Base-by-base conservation (phyloP, 2,888 invertebrate genomes). In the Dicranocentrus wangi region DNA sequence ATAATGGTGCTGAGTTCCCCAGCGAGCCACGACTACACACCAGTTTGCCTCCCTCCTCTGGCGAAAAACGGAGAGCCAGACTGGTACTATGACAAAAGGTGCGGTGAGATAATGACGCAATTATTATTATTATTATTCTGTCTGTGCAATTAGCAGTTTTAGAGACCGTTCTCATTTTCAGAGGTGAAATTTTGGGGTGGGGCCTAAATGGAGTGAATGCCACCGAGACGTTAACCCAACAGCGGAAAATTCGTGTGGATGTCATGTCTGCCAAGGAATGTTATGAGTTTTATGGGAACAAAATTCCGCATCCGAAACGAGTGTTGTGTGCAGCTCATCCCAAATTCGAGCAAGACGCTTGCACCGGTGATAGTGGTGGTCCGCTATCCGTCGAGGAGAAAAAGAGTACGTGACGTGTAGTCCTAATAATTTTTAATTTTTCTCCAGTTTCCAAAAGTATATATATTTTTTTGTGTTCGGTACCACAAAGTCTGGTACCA, bases 311-410 rank as follows among this genome's bases (percentile, higher is more conserved):
- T 19, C 53, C 82, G n/a, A 76, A 81, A 43, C 53, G 85, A 53
- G 84, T 85, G 82, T 32, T 84, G 72, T 84, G 84, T 58, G 85
- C 85, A 5, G 85, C 83, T 1, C 82, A 82, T 60, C n/a, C n/a
- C 13, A 81, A 69, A 5, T 83, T 81, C 3, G 79, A 73, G 17
- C 58, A 71, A 19, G 85, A 83, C 66, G 71, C 82, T 23, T 85
- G 85, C 61, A 61, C 80, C 53, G 83, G 68, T 7, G 68, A 68
- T 19, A 66, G 66, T 47, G 66, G 66, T 17, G 84, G 83, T 8
- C 84, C 84, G 7, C 21, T 84, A 2, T 43, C 82, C 2, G 1
- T 66, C 3, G 82, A 82, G 21, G 72, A 66, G 17, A 23, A 42
- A 5, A 55, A 28, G 10, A 68, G 78, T 42, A n/a, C 13, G n/a